phyloP scores from a whole-genome alignment of 2,113 vertebrate species.

The Muscicapa adusta region DNA sequence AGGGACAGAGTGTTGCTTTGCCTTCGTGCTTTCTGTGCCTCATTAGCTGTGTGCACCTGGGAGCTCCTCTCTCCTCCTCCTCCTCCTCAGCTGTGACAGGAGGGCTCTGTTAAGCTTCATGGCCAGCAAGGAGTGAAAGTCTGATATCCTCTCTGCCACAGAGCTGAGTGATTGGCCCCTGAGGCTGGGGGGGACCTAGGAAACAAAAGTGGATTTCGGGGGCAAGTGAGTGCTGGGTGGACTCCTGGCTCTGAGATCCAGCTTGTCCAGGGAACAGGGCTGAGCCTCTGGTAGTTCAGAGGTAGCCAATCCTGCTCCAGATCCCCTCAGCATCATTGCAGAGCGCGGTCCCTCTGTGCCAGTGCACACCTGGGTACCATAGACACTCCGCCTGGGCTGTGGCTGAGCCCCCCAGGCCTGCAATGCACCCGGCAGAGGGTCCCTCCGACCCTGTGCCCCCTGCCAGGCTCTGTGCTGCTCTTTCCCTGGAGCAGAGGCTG shows the following conservation, averaged over 20 bases:
- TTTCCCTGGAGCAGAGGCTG: neutral
- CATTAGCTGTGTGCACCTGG: neutral
- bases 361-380: fast-evolving
- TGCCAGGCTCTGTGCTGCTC: neutral
- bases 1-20: neutral
- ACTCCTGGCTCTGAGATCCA: neutral
- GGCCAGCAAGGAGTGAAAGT: neutral
- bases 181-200: neutral
- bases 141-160: neutral
- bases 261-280: neutral
- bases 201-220: neutral
- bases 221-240: neutral
- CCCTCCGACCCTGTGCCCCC: neutral
- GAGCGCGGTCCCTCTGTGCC: neutral
- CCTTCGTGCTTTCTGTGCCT: neutral
- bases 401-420: neutral
- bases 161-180: neutral
- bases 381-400: neutral
- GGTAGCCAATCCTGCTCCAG: neutral
- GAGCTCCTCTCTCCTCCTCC: neutral
- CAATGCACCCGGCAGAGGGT: neutral
- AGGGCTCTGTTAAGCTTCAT: neutral
- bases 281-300: neutral
- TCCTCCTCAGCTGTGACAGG: neutral
- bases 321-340: fast-evolving